phyloP scores from a whole-genome alignment of 2,113 vertebrate genomes.

The Gorsachius goisagi region DNA sequence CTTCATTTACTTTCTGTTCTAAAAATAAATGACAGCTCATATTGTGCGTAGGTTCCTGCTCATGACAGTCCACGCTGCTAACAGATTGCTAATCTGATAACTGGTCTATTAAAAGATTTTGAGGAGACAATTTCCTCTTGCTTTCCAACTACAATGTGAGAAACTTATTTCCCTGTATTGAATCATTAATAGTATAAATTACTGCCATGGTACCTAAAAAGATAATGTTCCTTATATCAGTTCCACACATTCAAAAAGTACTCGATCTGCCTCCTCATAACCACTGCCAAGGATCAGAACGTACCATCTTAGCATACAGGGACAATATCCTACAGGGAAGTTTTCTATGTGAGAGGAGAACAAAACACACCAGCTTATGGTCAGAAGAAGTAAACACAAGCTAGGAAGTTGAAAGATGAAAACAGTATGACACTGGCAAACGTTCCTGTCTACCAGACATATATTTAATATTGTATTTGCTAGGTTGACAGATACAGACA shows the following conservation, averaged over 20 bases:
- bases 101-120: constrained; percentile 66
- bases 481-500: background rate
- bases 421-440: background rate
- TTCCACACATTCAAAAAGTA: background rate
- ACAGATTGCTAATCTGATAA: constrained; percentile 72
- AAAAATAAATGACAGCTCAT: constrained; percentile 71
- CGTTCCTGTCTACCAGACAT: background rate
- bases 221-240: background rate
- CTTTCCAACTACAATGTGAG: background rate
- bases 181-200: constrained; percentile 25
- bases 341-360: background rate
- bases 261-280: background rate
- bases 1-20: constrained; percentile 43
- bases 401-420: background rate
- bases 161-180: background rate
- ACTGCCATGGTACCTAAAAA: background rate
- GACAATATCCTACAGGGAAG: background rate
- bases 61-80: constrained; percentile 67
- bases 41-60: constrained; percentile 68
- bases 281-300: background rate
- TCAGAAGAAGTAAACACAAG: background rate
- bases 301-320: background rate
- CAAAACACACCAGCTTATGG: background rate
- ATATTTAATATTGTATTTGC: background rate
- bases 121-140: constrained; percentile 38